These are phyloP conservation scores for Noctua comes DNA, from an alignment of 2,888 invertebrate genomes.

Conservation along the genomic window DNA sequence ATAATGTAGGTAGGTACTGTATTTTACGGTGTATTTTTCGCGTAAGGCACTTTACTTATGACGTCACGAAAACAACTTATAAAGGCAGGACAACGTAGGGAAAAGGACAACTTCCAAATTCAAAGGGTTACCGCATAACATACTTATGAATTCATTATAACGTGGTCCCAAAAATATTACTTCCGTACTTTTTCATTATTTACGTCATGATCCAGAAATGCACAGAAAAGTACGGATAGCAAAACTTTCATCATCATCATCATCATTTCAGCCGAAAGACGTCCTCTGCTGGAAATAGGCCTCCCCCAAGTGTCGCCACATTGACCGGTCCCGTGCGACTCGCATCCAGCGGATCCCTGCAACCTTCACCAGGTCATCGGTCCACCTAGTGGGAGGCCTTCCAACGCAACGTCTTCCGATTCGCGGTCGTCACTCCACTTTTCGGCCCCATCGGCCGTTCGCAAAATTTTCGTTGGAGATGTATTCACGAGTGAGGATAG, in stretches of 20 bases:
- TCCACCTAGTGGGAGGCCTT: too few species aligned
- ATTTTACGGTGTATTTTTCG: neutral
- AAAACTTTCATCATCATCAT: too few species aligned
- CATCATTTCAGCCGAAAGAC: too few species aligned
- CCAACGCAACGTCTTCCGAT: too few species aligned
- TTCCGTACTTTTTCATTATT: conserved; percentile 10
- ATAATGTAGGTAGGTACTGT: neutral
- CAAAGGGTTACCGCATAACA: conserved; percentile 17
- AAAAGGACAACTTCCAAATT: conserved; percentile 38
- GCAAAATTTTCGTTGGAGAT: neutral
- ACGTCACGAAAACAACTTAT: conserved; percentile 1
- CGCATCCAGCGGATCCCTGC: too few species aligned
- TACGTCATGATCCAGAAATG: neutral
- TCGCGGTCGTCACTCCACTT: too few species aligned
- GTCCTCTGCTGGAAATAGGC: too few species aligned
- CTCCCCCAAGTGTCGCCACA: too few species aligned
- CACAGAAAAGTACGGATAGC: neutral
- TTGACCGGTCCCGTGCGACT: too few species aligned
- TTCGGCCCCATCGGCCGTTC: too few species aligned
- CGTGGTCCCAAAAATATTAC: conserved; percentile 1
- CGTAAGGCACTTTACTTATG: neutral
- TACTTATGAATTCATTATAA: conserved; percentile 29
- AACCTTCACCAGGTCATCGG: too few species aligned
- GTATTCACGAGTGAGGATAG: too few species aligned
- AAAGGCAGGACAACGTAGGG: neutral